A percentile compares a stretch with the other conserved stretches of the same genome.
These are phyloP conservation scores for Sebastes fasciatus DNA, from an alignment of 2,113 vertebrate species.

Conservation along the genomic window DNA sequence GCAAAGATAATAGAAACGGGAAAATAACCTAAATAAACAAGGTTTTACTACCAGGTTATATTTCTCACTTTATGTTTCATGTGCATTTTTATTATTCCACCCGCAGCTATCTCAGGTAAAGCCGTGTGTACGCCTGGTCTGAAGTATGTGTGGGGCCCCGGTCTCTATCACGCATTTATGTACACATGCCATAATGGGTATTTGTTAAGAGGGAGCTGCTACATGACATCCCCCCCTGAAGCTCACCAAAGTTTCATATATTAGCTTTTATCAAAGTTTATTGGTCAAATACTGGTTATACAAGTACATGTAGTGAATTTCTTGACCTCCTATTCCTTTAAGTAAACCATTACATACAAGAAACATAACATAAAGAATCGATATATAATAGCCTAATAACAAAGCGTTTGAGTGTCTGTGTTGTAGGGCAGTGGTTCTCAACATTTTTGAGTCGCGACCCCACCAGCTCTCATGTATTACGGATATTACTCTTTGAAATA, in stretches of 20 bases:
- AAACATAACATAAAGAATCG: neutral
- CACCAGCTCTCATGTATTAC: too few relatives aligned
- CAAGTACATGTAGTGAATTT: neutral
- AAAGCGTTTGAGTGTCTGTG: neutral
- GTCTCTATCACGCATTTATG: neutral
- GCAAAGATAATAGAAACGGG: too few relatives aligned
- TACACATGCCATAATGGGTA: neutral
- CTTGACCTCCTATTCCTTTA: neutral
- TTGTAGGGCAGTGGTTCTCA: too few relatives aligned
- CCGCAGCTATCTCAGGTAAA: too few relatives aligned
- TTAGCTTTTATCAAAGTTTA: neutral
- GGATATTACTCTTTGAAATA: too few relatives aligned
- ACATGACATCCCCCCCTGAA: neutral
- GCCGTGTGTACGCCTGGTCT: neutral
- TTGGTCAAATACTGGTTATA: neutral
- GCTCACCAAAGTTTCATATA: neutral
- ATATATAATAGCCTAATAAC: neutral
- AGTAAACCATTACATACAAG: neutral
- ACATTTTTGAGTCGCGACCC: too few relatives aligned
- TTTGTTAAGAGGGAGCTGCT: neutral
- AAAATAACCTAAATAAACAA: too few relatives aligned
- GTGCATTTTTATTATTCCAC: too few relatives aligned
- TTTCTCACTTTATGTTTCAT: too few relatives aligned
- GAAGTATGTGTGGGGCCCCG: neutral
- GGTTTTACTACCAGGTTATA: too few relatives aligned